These are phyloP conservation scores for Sylvia borin DNA, from an alignment of 2,797 vertebrate genomes.

Conservation along the genomic window DNA sequence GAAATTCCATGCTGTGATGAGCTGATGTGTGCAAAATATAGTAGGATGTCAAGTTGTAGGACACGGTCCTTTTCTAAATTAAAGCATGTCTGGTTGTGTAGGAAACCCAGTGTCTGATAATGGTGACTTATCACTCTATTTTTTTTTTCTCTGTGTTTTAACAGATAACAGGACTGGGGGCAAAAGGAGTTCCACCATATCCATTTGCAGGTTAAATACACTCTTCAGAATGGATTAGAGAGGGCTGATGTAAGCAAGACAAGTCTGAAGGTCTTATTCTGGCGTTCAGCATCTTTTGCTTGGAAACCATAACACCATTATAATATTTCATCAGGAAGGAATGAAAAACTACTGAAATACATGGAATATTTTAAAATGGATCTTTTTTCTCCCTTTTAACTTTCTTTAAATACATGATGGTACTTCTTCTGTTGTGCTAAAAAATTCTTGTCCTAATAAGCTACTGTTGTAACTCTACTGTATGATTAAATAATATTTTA, in stretches of 20 bases:
- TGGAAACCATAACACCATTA: background rate
- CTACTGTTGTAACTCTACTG: background rate
- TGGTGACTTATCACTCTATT: background rate
- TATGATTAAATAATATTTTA: slow-evolving; percentile 18
- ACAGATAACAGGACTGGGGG: slow-evolving; percentile 82
- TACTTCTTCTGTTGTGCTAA: background rate
- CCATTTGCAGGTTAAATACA: slow-evolving; percentile 71
- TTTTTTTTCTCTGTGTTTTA: slow-evolving; percentile 5
- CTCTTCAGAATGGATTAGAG: background rate
- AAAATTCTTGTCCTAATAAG: background rate
- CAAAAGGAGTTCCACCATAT: slow-evolving; percentile 78
- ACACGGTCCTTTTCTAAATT: background rate
- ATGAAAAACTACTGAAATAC: background rate
- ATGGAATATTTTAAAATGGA: background rate
- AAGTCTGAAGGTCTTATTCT: background rate
- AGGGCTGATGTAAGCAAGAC: background rate
- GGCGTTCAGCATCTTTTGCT: background rate
- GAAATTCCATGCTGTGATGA: background rate
- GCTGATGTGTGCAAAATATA: background rate
- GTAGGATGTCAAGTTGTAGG: background rate
- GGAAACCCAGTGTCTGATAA: background rate
- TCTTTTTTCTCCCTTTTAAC: background rate
- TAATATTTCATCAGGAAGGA: background rate
- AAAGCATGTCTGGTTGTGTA: background rate
- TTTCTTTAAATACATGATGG: background rate